Evolutionary conservation across 2,797 vertebrate genomes (phyloP), one percentile per base, ranked within the genome.

Genomic region (Leptoclinus maculatus): DNA sequence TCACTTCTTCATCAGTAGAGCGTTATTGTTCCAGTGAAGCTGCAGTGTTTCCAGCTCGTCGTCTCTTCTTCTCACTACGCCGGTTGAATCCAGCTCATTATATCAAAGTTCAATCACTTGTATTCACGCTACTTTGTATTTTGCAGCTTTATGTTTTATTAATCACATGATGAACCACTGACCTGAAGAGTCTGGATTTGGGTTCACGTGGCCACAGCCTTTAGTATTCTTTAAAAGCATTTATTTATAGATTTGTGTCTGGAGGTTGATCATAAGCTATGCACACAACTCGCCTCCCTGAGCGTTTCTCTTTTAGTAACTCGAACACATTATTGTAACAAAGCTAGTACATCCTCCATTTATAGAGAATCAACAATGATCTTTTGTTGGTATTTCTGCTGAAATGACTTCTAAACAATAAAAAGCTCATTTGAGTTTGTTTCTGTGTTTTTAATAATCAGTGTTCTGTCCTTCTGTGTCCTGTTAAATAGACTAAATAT

Each of bases 241-340:
- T 82, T 89, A 90, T 90, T 91, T 89, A 89, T 84, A 16, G 47
- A 14, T 68, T 7, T 29, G 39, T 29, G n/a, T 83, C 60, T 78
- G 75, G 87, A 89, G 89, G 88, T 78, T 80, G 66, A 80, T 90
- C 87, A 89, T 84, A 93, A 94, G 93, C 91, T 92, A 92, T 79
- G 93, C 93, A 94, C 93, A 91, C 86, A 69, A 76, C 71, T 79
- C 73, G 5, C 83, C 89, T 91, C 83, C 75, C 34, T 60, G 38
- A 86, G 85, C 81, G 90, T 75, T 69, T 81, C 71, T 43, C 79
- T 84, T 56, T 78, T 78, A 85, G 62, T 78, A 60, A 71, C 16
- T n/a, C n/a, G 92, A 88, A 91, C 74, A 80, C 83, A 87, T 80
- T 13, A 71, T 80, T 78, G 51, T 89, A 86, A 85, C 73, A n/a